A percentile compares a stretch with the other conserved stretches of the same genome.
These are phyloP conservation scores for Esox lucius DNA, from an alignment of 2,797 vertebrate species.

Conservation along the genomic window DNA sequence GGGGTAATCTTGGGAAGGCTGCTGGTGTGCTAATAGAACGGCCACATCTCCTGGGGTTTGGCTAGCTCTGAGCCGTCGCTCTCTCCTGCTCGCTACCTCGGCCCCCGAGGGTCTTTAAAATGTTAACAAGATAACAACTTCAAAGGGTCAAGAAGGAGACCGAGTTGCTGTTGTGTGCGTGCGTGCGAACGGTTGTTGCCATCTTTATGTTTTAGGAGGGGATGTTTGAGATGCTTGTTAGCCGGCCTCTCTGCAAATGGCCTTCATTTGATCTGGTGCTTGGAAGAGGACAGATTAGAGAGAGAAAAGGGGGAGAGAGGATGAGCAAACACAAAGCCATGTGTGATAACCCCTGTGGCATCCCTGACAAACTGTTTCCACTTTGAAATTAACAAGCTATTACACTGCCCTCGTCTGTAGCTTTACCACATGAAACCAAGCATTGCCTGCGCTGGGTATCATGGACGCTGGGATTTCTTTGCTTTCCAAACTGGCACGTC, in stretches of 20 bases:
- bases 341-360: slow-evolving; percentile 13
- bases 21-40: slow-evolving; percentile 35
- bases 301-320: background rate
- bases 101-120: slow-evolving; percentile 43
- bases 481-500: background rate
- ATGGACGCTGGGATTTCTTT: background rate
- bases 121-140: slow-evolving; percentile 58
- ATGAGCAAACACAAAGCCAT: slow-evolving; percentile 5
- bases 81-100: slow-evolving; percentile 17
- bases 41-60: slow-evolving; percentile 33
- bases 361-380: slow-evolving; percentile 9
- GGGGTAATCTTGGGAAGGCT: slow-evolving; percentile 27
- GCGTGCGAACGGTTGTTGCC: slow-evolving; percentile 4
- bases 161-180: background rate
- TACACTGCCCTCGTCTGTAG: background rate
- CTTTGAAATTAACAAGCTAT: slow-evolving; percentile 17
- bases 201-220: slow-evolving; percentile 29
- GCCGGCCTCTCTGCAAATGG: slow-evolving; percentile 11
- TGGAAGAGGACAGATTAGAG: slow-evolving; percentile 11
- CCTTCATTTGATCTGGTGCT: slow-evolving; percentile 39
- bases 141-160: slow-evolving; percentile 38
- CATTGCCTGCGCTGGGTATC: background rate
- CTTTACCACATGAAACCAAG: background rate
- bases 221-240: slow-evolving; percentile 22
- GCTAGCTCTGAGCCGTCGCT: slow-evolving; percentile 19